Evolutionary conservation across 2,797 vertebrate species (phyloP).

Genomic region (Gallirallus australis): DNA sequence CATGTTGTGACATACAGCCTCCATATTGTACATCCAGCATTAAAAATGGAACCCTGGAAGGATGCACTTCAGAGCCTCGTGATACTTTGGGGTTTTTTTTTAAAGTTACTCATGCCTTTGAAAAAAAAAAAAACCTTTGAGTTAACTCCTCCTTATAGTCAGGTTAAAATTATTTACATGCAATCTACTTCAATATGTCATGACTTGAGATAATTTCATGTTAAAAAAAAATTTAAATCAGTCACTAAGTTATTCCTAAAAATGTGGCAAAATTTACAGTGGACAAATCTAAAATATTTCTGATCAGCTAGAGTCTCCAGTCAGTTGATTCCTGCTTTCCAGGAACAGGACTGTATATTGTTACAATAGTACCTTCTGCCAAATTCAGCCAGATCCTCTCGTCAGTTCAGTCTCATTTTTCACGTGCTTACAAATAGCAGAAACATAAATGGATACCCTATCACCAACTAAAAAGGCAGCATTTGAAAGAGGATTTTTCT

Average conservation of each 20-base stretch:
- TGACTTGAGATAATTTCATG: not conserved
- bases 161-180: not conserved
- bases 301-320: not conserved
- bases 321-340: not conserved
- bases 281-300: not conserved
- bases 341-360: not conserved
- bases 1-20: not conserved
- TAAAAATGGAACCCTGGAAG: not conserved
- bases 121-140: constrained; percentile 7
- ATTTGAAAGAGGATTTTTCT: not conserved
- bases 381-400: not conserved
- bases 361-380: not conserved
- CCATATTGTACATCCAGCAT: not conserved
- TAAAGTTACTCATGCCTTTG: not conserved
- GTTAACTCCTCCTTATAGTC: not conserved
- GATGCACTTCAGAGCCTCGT: not conserved
- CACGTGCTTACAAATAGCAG: not conserved
- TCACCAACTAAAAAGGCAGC: not conserved
- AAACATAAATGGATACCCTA: not conserved
- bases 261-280: not conserved
- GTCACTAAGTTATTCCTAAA: not conserved
- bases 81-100: not conserved
- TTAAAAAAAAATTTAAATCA: not conserved
- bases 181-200: not conserved
- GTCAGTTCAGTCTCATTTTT: not conserved